Base-by-base conservation (phyloP, 2,888 invertebrate species). In the Stomorhina lunata region DNA sequence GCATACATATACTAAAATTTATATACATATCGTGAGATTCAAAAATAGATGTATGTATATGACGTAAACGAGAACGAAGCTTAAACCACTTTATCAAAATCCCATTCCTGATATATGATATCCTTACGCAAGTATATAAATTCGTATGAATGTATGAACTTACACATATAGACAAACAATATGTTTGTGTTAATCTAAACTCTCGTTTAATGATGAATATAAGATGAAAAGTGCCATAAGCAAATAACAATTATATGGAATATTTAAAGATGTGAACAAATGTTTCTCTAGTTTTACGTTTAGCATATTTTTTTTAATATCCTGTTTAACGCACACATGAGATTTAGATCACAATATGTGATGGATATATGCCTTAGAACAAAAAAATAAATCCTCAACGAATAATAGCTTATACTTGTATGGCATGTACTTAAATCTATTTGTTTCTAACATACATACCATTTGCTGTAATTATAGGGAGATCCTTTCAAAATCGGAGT, bases 161-260 rank as follows among this genome's bases (percentile, higher is more conserved):
- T 12, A 40, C 15, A 5, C 15, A 22, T 32, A 10, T 15, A 53
- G n/a, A 2, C 17, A 20, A 15, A 7, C 1, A 29, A 63, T n/a
- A 57, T 34, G 27, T 50, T 48, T 40, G 20, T 29, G 53, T 25
- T 20, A 61, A 63, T 63, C 55, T 55, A 27, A 45, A 45, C 48
- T 29, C n/a, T 37, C n/a, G n/a, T n/a, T 6, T 32, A 27, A 66
- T 69, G 43, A 81, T 78, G 78, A 65, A 55, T 77, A 73, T 40
- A 40, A 68, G 37, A 75, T 82, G 81, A 63, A 69, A 82, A 78
- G 48, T 65, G 81, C 73, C 59, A 63, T 48, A 69, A 65, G 78
- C 78, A 82, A 82, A 78, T 50, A 82, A 69, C 48, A 82, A 78
- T 82, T 82, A 82, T 55, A 57, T 65, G 72, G 71, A 72, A 72